Evolutionary conservation across 92 coral and sea anemone species (phyloP), one percentile per base, ranked within the genome.

Genomic region (Pocillopora grandis): DNA sequence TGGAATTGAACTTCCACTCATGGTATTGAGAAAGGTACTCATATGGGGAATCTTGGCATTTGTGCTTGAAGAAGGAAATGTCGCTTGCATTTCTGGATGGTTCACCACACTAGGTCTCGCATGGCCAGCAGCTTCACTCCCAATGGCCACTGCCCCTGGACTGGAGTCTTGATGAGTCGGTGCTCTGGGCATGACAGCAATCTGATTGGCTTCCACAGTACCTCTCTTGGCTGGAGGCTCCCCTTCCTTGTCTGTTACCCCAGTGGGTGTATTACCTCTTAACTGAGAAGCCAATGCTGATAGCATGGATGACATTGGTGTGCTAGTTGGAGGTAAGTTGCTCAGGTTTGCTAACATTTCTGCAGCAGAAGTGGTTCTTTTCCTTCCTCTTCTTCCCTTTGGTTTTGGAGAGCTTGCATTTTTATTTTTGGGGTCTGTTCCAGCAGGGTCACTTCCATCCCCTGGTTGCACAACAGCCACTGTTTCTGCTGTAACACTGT

Each of bases 301-400:
- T 48, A 94, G 58, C 98, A 94, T 94, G 16, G 95, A 89, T 14
- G 98, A 89, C 98, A 94, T 94, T 2, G 98, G 98, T 5, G 98
- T 94, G 78, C 88, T 89, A 13, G 92, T 90, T 65, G 90, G 91
- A 58, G 89, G 94, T 18, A 89, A 87, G 64, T 84, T 92, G 63
- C 98, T 92, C 42, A 94, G 90, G 81, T 92, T 91, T 13, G 95
- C 98, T 33, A 94, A 86, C 87, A 94, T 92, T 84, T 94, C 98
- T 62, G 98, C 98, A 12, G 98, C 98, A n/a, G 98, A 92, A 2
- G 94, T 92, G 52, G 95, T 89, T 35, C 98, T 84, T 36, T 94
- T 94, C 55, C 95, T 77, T 12, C 95, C 95, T 77, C 98, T 88
- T 68, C 90, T 89, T 21, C 91, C 83, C 72, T 84, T 94, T 9